phyloP scores from a whole-genome alignment of 2,113 vertebrate genomes.

The Furnarius figulus region DNA sequence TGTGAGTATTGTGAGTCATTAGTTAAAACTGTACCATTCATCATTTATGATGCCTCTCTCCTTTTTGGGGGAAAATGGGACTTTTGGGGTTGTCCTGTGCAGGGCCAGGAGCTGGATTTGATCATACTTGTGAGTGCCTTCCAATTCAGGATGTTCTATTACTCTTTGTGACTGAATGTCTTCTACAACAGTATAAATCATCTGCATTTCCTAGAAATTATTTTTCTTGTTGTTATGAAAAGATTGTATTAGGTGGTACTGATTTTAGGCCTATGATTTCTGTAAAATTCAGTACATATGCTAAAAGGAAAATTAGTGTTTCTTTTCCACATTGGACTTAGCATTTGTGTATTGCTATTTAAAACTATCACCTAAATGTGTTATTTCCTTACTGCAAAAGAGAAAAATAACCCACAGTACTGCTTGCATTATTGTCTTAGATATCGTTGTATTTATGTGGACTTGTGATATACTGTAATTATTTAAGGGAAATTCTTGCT shows the following conservation, averaged over 20 bases:
- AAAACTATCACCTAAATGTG: not conserved
- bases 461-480: not conserved
- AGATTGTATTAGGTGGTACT: not conserved
- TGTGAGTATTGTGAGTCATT: not conserved
- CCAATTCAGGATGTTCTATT: not conserved
- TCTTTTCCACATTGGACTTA: not conserved
- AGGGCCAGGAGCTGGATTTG: not conserved
- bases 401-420: not conserved
- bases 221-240: not conserved
- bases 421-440: not conserved
- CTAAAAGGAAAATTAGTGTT: not conserved
- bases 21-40: not conserved
- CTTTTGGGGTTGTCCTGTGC: not conserved
- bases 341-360: not conserved
- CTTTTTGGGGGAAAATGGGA: not conserved
- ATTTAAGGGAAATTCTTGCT: not conserved
- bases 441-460: not conserved
- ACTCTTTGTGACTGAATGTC: not conserved
- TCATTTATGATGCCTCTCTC: not conserved
- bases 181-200: not conserved
- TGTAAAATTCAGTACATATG: not conserved
- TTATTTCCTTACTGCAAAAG: not conserved
- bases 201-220: not conserved
- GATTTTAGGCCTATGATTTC: not conserved
- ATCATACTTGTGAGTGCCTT: not conserved